These are phyloP conservation scores for Nannospalax galili DNA, from an alignment of 2,113 vertebrate species.

Conservation along the genomic window DNA sequence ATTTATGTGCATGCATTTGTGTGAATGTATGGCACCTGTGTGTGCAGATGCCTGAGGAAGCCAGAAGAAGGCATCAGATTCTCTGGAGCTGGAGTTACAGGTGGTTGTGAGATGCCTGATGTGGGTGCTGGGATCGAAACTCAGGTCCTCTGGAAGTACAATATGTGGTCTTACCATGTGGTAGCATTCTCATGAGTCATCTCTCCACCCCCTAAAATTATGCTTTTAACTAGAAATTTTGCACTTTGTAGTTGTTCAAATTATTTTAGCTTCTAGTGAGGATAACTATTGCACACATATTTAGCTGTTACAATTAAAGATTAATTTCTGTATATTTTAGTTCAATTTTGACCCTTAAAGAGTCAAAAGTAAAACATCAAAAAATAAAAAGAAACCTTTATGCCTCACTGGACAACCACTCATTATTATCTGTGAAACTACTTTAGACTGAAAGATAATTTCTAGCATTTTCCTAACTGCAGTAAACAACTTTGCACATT, in stretches of 20 bases:
- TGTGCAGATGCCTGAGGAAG: background rate
- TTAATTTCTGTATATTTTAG: conserved; percentile 36
- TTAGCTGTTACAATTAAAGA: conserved; percentile 10
- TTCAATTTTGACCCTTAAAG: background rate
- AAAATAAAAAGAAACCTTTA: background rate
- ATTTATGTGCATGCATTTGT: background rate
- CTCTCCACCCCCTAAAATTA: background rate
- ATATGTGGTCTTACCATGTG: no score
- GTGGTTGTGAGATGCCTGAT: background rate
- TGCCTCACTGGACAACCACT: background rate
- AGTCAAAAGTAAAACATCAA: background rate
- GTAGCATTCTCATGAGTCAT: background rate
- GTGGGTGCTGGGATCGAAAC: background rate
- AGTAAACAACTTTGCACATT: conserved; percentile 24
- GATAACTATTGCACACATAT: background rate
- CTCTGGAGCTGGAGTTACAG: background rate
- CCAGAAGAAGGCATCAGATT: no score
- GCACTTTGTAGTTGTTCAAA: background rate
- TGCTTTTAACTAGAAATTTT: background rate
- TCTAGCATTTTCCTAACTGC: conserved; percentile 41
- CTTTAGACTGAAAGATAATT: background rate
- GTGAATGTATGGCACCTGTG: background rate
- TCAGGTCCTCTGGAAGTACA: background rate
- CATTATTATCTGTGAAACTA: background rate
- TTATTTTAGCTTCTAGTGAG: conserved; percentile 41